Evolutionary conservation across 2,888 invertebrate species (phyloP).

Genomic region (Cantharis nigra): DNA sequence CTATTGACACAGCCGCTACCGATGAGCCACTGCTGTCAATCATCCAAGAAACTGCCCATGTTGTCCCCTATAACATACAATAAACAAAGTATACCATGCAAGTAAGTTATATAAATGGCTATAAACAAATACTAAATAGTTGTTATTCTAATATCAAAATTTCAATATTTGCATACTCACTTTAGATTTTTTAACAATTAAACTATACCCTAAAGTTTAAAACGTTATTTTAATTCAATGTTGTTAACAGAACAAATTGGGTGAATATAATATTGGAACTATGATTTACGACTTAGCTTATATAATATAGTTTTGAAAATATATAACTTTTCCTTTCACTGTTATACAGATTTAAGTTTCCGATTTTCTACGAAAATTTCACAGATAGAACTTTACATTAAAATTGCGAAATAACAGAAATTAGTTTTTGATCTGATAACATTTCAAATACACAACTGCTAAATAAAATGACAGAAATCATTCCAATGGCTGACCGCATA

Average conservation of each 20-base stretch:
- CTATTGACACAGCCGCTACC: constrained; percentile 55
- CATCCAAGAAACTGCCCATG: constrained; percentile 32
- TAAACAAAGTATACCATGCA: not conserved
- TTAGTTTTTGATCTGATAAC: not conserved
- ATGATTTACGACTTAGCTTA: not conserved
- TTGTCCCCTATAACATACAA: not conserved
- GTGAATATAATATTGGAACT: not conserved
- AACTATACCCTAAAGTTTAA: not conserved
- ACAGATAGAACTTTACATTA: no score
- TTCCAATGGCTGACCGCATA: constrained; percentile 19
- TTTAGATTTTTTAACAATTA: not conserved
- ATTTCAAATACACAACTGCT: not conserved
- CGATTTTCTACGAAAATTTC: not conserved
- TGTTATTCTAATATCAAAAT: not conserved
- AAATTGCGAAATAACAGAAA: not conserved
- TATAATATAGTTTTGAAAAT: no score
- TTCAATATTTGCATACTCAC: not conserved
- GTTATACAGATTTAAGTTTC: no score
- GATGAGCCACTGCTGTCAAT: constrained; percentile 45
- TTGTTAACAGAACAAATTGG: not conserved
- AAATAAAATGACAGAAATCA: constrained; percentile 21
- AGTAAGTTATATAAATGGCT: not conserved
- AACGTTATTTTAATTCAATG: not conserved
- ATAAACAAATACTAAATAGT: not conserved
- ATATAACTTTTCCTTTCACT: no score